phyloP scores from a whole-genome alignment of 2,888 invertebrate genomes.

The Meiosimyza decipiens region DNA sequence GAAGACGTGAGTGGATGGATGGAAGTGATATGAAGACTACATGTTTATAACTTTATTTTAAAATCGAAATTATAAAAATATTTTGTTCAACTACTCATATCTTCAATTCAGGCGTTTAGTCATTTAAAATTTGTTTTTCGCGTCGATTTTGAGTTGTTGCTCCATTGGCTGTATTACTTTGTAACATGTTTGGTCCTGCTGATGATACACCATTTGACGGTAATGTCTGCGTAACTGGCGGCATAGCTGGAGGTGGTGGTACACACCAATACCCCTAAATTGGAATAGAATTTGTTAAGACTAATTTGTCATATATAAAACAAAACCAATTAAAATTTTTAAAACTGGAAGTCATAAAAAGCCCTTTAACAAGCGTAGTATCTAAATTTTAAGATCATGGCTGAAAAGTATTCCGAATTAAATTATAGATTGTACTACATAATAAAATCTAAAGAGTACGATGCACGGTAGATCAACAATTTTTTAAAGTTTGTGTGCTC shows the following conservation, averaged over 20 bases:
- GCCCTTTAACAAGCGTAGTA: no score
- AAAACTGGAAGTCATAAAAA: no score
- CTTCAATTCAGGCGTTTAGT: slow-evolving; percentile 1
- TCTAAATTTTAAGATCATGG: no score
- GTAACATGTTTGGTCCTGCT: slow-evolving; percentile 30
- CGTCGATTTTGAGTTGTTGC: slow-evolving; percentile 5
- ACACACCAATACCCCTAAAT: slow-evolving; percentile 48
- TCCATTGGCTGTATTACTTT: neutral
- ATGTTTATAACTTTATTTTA: neutral
- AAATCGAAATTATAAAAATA: no score
- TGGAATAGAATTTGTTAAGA: neutral
- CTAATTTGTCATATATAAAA: no score
- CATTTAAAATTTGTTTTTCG: slow-evolving; percentile 15
- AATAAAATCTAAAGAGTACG: no score
- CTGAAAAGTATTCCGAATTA: no score
- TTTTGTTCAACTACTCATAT: no score
- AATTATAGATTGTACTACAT: no score
- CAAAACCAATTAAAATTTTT: no score
- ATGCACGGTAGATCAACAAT: no score
- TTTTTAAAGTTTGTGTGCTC: neutral
- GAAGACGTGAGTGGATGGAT: neutral
- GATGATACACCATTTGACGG: slow-evolving; percentile 39
- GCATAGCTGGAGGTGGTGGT: slow-evolving; percentile 40
- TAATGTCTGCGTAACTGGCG: slow-evolving; percentile 37
- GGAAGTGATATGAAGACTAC: neutral